These are phyloP conservation scores for Catocala sponsa DNA, from an alignment of 2,888 invertebrate species.

Conservation along the genomic window DNA sequence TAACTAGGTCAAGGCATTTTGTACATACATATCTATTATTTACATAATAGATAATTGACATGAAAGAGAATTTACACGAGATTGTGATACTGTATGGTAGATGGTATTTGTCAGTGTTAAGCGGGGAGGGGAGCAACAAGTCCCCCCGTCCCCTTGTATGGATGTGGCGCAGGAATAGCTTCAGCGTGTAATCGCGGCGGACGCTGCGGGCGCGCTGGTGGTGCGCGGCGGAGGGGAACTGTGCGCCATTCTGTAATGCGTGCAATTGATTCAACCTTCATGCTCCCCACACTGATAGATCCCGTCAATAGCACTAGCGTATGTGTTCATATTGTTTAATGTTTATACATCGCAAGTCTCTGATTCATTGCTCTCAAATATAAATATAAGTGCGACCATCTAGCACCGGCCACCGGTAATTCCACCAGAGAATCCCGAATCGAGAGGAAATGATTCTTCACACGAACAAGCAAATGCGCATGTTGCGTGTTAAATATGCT, in stretches of 20 bases:
- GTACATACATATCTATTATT: background rate
- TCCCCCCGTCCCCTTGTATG: constrained; percentile 24
- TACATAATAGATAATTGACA: background rate
- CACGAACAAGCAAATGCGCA: too few species aligned
- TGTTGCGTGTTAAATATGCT: too few species aligned
- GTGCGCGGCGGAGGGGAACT: constrained; percentile 4
- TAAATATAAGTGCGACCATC: background rate
- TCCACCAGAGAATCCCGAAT: too few species aligned
- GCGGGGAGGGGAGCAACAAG: constrained; percentile 27
- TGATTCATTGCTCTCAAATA: background rate
- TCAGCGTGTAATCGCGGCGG: constrained; percentile 11
- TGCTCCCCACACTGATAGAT: constrained; percentile 35
- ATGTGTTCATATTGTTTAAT: background rate
- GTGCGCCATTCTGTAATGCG: constrained; percentile 34
- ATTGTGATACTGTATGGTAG: background rate
- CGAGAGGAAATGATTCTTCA: too few species aligned
- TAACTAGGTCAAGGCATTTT: constrained; percentile 3
- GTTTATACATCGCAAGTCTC: background rate
- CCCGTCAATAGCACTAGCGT: background rate
- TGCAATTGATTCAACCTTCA: constrained; percentile 74
- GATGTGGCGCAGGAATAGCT: constrained; percentile 34
- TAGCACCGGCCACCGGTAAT: too few species aligned
- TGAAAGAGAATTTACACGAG: background rate
- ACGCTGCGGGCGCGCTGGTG: background rate
- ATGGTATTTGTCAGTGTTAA: background rate